These are phyloP conservation scores for Ondatra zibethicus DNA, from an alignment of 2,113 vertebrate species.

Conservation along the genomic window DNA sequence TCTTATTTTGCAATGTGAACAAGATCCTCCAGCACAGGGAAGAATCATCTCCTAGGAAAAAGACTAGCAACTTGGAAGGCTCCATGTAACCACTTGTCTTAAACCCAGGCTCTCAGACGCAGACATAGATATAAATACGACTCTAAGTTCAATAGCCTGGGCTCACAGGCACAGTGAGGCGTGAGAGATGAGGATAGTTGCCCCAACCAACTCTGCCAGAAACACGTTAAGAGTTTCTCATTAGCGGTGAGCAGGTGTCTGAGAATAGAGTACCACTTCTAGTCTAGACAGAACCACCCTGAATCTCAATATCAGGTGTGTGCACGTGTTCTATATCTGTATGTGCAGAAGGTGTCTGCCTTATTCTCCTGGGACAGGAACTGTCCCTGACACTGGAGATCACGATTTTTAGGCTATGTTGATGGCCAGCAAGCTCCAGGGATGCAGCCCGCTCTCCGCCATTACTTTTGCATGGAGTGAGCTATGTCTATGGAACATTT, in stretches of 20 bases:
- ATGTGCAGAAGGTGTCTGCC: background rate
- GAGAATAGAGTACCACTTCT: background rate
- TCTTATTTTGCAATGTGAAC: constrained; percentile 69
- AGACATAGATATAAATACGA: background rate
- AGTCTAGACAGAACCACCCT: background rate
- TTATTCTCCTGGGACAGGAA: background rate
- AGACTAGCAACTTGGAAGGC: background rate
- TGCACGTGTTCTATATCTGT: too few species aligned
- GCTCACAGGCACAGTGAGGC: accelerated
- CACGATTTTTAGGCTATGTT: background rate
- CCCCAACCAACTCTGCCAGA: background rate
- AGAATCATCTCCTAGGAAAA: constrained; percentile 58
- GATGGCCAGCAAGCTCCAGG: background rate
- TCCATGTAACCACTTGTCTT: background rate
- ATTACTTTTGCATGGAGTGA: constrained; percentile 33
- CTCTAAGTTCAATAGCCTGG: background rate
- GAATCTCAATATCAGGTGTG: constrained; percentile 24
- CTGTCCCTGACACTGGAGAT: background rate
- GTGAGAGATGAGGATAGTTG: too few species aligned
- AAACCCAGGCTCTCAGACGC: background rate
- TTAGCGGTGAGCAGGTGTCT: constrained; percentile 18
- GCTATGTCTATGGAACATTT: background rate
- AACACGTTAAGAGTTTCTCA: background rate
- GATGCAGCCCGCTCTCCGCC: background rate
- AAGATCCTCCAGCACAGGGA: constrained; percentile 61